These are phyloP conservation scores for Adineta ricciae DNA, from an alignment of 2,888 invertebrate genomes.

Conservation along the genomic window DNA sequence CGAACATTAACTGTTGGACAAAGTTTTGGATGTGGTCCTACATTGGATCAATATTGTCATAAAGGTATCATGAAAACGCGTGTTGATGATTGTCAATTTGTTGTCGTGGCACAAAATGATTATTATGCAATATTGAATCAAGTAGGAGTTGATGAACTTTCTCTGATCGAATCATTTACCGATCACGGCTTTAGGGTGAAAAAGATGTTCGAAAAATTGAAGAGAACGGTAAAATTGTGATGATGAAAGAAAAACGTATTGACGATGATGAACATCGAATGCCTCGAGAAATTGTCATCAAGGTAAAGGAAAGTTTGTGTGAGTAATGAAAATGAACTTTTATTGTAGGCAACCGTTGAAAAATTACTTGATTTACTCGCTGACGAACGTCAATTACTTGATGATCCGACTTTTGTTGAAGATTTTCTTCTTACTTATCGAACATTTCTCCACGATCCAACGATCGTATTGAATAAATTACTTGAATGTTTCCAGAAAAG, in stretches of 20 bases:
- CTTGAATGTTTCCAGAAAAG: constrained; percentile 41
- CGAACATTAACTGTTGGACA: constrained; percentile 8
- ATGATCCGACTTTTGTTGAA: constrained; percentile 95
- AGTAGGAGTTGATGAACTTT: constrained; percentile 38
- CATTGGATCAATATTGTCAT: constrained; percentile 83
- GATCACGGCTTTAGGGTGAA: constrained; percentile 19
- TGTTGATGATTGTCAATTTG: constrained; percentile 96
- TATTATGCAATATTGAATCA: constrained; percentile 67
- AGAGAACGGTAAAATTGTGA: constrained; percentile 70
- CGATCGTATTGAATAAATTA: constrained; percentile 36
- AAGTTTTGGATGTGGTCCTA: constrained; percentile 93
- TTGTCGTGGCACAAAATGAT: constrained; percentile 91
- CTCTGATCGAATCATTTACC: no score
- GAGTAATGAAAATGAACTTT: constrained; percentile 61
- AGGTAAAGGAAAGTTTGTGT: neutral
- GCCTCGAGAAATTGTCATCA: neutral
- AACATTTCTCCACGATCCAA: constrained; percentile 80
- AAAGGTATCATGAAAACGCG: constrained; percentile 87
- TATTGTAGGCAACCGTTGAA: constrained; percentile 68
- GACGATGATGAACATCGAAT: neutral
- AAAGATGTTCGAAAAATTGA: constrained; percentile 43
- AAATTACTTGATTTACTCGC: constrained; percentile 81
- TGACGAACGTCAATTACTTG: constrained; percentile 80
- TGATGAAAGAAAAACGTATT: constrained; percentile 76
- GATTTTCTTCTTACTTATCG: constrained; percentile 93